phyloP scores from a whole-genome alignment of 2,113 vertebrate genomes.

The Numenius arquata region DNA sequence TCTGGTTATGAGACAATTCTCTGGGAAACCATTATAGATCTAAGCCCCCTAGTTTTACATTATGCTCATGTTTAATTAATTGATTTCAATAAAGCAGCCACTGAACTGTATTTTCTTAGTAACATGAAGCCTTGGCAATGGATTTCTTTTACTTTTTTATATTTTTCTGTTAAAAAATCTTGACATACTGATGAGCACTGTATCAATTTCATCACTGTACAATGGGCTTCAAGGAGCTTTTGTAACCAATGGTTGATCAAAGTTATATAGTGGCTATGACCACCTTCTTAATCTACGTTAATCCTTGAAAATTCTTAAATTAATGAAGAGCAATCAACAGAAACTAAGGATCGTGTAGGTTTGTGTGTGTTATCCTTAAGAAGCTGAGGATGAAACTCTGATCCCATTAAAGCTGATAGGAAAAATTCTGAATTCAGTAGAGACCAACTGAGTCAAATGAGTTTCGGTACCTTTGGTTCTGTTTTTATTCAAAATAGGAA shows the following conservation, averaged over 20 bases:
- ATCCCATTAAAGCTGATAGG: not conserved
- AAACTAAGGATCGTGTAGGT: not conserved
- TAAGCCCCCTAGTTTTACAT: not conserved
- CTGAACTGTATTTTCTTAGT: not conserved
- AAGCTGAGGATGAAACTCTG: not conserved
- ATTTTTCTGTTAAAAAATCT: not conserved
- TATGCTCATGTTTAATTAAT: not conserved
- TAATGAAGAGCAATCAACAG: not conserved
- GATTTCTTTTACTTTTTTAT: not conserved
- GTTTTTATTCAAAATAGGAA: not conserved
- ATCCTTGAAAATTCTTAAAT: not conserved
- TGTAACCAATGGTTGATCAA: not conserved
- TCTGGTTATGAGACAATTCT: not conserved
- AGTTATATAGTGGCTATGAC: not conserved
- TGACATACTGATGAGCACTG: not conserved
- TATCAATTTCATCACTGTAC: not conserved
- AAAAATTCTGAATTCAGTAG: not conserved
- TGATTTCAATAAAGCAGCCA: not conserved
- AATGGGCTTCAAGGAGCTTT: not conserved
- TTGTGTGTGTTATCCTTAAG: not conserved
- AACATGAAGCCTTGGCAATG: not conserved
- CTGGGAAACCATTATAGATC: not conserved
- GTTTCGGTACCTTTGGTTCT: not conserved
- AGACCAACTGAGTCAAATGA: not conserved
- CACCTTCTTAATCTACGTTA: not conserved